Evolutionary conservation across 2,797 vertebrate species (phyloP).

Genomic region (Sebastes baramenuke): DNA sequence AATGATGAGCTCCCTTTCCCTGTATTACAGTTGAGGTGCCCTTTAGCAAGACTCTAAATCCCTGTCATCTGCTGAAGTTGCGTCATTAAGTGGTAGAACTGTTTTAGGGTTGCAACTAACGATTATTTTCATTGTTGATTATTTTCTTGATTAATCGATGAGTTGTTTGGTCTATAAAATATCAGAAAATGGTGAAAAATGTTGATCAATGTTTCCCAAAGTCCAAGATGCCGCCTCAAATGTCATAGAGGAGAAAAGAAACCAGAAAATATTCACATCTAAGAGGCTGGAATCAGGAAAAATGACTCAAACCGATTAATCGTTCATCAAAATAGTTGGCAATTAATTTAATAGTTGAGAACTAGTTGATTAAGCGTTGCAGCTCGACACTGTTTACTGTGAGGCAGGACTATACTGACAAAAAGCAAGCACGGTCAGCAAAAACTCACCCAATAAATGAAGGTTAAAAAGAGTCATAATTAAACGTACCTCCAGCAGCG

Average conservation of each 20-base stretch:
- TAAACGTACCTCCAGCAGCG: neutral
- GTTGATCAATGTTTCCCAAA: too few species aligned
- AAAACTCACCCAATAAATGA: neutral
- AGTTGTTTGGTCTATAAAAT: too few species aligned
- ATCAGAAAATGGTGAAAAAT: too few species aligned
- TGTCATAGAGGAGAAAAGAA: neutral
- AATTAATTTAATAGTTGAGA: too few species aligned
- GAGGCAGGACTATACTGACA: neutral
- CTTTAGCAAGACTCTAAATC: neutral
- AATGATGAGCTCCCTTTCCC: neutral
- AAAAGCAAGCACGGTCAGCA: conserved; percentile 23
- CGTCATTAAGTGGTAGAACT: neutral
- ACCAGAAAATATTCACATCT: too few species aligned
- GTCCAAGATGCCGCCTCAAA: too few species aligned
- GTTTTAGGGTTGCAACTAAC: too few species aligned
- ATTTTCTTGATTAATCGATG: too few species aligned
- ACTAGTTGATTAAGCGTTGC: too few species aligned
- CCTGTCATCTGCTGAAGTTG: neutral
- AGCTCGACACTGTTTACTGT: neutral
- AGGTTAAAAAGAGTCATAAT: conserved; percentile 6
- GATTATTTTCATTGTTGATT: neutral
- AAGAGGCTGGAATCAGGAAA: too few species aligned
- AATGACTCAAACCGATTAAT: too few species aligned
- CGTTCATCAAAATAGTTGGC: too few species aligned
- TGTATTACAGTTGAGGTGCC: neutral